A percentile compares a stretch with the other conserved stretches of the same genome.
These are phyloP conservation scores for Hippocampus abdominalis DNA, from an alignment of 2,113 vertebrate genomes.

Conservation along the genomic window DNA sequence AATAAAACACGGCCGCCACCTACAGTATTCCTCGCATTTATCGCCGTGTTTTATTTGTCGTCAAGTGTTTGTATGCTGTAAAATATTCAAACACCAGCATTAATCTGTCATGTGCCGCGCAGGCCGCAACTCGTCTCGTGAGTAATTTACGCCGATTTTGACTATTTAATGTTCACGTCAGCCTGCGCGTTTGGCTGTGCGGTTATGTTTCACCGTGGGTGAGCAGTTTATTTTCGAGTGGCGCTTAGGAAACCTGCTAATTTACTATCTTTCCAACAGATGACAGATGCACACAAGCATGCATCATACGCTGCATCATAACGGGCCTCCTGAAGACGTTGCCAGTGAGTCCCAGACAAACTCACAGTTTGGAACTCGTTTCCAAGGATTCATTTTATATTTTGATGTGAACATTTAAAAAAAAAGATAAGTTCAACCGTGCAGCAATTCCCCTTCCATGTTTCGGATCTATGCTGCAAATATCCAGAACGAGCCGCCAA, in stretches of 20 bases:
- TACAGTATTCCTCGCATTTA: slow-evolving; percentile 1
- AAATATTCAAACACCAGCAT: slow-evolving; percentile 16
- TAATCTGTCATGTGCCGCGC: slow-evolving; percentile 23
- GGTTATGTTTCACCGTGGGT: slow-evolving; percentile 23
- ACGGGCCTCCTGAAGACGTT: background rate
- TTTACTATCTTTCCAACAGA: slow-evolving; percentile 62
- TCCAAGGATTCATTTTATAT: background rate
- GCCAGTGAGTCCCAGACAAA: background rate
- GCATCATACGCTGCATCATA: slow-evolving; percentile 9
- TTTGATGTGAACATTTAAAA: background rate
- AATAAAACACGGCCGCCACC: background rate
- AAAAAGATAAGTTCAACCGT: background rate
- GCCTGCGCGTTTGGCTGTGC: slow-evolving; percentile 32
- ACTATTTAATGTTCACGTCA: slow-evolving; percentile 33
- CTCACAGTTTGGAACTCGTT: background rate
- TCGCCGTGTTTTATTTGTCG: slow-evolving; percentile 21
- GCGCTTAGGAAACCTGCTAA: slow-evolving; percentile 46
- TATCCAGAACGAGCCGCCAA: background rate
- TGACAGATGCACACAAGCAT: slow-evolving; percentile 42
- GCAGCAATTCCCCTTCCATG: background rate
- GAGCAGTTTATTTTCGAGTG: slow-evolving; percentile 34
- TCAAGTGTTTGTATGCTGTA: slow-evolving; percentile 21
- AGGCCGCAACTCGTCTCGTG: background rate
- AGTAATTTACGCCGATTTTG: slow-evolving; percentile 33
- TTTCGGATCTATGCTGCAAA: background rate